phyloP scores from a whole-genome alignment of 2,113 vertebrate species.

The Peromyscus polionotus region DNA sequence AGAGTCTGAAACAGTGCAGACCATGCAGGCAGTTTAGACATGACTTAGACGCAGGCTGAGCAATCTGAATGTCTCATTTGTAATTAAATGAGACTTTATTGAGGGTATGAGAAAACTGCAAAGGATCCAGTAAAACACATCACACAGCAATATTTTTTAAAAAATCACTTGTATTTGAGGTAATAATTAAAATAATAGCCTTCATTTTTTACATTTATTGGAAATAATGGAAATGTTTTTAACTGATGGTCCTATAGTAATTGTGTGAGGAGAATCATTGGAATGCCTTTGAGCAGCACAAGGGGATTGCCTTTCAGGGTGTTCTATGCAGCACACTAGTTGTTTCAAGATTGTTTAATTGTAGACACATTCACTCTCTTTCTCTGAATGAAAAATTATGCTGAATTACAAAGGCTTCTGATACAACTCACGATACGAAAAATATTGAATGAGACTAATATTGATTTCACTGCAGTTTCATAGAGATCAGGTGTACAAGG shows the following conservation, averaged over 20 bases:
- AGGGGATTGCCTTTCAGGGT: not conserved
- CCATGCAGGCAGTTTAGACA: not conserved
- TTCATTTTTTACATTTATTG: not conserved
- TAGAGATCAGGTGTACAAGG: not conserved
- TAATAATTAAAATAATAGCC: not conserved
- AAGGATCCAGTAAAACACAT: not conserved
- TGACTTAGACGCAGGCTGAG: not conserved
- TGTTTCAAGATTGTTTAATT: not conserved
- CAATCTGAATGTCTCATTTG: not conserved
- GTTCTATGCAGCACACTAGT: not conserved
- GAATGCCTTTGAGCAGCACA: not conserved
- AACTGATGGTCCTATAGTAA: not conserved
- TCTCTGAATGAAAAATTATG: not conserved
- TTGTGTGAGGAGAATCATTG: not conserved
- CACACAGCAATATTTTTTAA: accelerated
- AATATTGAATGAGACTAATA: not conserved
- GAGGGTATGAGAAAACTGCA: not conserved
- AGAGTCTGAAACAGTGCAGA: not conserved
- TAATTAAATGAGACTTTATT: not conserved
- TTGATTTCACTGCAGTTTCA: not conserved
- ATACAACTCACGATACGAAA: not conserved
- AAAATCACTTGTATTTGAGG: not conserved
- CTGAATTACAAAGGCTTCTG: not conserved
- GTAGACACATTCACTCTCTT: not conserved
- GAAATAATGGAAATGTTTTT: not conserved